Conservation (phyloP, 2,797 vertebrate genomes). For the Lagocephalus sceleratus region DNA sequence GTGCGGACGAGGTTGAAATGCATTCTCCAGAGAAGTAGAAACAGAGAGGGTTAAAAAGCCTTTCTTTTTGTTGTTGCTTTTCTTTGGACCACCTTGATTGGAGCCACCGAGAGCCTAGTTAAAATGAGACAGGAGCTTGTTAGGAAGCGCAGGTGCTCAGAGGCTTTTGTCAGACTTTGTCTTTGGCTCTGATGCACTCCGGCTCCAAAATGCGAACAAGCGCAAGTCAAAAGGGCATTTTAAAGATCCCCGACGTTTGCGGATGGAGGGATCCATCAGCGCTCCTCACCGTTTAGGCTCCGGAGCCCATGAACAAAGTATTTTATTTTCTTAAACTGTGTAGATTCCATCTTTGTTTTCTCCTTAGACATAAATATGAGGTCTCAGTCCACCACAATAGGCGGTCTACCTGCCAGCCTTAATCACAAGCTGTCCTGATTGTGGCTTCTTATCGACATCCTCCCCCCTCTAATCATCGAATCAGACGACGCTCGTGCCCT, state of each 20-base stretch:
- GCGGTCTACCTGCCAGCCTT: neutral
- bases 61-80: slow-evolving; percentile 45
- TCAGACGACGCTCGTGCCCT: too few species aligned
- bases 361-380: neutral
- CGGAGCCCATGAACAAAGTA: neutral
- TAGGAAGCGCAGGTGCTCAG: slow-evolving; percentile 46
- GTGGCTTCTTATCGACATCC: too few species aligned
- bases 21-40: slow-evolving; percentile 4
- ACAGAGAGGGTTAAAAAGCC: neutral
- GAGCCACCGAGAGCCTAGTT: slow-evolving; percentile 21
- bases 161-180: slow-evolving; percentile 38
- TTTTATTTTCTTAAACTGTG: too few species aligned
- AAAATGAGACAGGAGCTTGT: slow-evolving; percentile 45
- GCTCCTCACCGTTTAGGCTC: too few species aligned
- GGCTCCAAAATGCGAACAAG: slow-evolving; percentile 15
- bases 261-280: neutral
- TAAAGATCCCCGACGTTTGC: neutral
- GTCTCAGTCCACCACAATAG: neutral
- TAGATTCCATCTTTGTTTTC: neutral
- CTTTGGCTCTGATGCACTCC: neutral
- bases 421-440: neutral
- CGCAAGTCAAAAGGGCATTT: slow-evolving; percentile 13
- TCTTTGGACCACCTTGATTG: slow-evolving; percentile 58
- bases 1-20: slow-evolving; percentile 21
- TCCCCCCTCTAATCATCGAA: too few species aligned